Evolutionary conservation across 2,888 invertebrate species (phyloP).

Genomic region (Pedicia rivosa): DNA sequence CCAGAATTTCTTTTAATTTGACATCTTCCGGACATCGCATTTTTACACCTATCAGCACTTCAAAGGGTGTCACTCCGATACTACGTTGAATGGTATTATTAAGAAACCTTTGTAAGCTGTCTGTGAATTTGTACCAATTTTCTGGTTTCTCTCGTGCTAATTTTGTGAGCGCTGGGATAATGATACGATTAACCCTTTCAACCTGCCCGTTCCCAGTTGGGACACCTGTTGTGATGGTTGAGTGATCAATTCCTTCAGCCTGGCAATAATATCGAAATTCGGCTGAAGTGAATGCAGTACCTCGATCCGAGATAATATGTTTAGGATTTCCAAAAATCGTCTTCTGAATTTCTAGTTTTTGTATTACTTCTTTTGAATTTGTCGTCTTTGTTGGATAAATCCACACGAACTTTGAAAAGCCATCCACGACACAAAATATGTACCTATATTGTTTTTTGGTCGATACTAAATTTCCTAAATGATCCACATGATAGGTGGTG

Average conservation of each 20-base stretch:
- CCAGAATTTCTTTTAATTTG: neutral
- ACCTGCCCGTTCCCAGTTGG: slow-evolving; percentile 23
- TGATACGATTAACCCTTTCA: slow-evolving; percentile 18
- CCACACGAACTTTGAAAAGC: neutral
- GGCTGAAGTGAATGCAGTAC: slow-evolving; percentile 21
- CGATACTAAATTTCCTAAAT: slow-evolving; percentile 17
- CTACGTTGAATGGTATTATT: slow-evolving; percentile 12
- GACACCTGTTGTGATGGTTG: slow-evolving; percentile 15
- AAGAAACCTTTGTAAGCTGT: slow-evolving; percentile 14
- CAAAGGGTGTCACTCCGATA: slow-evolving; percentile 8
- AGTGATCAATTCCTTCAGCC: slow-evolving; percentile 18
- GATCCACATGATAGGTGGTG: slow-evolving; percentile 19
- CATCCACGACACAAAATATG: slow-evolving; percentile 7
- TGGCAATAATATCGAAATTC: slow-evolving; percentile 21
- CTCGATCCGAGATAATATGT: slow-evolving; percentile 19
- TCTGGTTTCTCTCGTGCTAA: slow-evolving; percentile 17
- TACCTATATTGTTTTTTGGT: slow-evolving; percentile 16
- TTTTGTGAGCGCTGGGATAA: slow-evolving; percentile 21
- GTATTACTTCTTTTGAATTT: slow-evolving; percentile 16
- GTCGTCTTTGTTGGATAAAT: slow-evolving; percentile 11
- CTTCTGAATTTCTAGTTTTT: slow-evolving; percentile 16
- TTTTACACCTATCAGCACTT: slow-evolving; percentile 6
- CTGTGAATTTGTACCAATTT: slow-evolving; percentile 17
- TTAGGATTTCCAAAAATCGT: slow-evolving; percentile 21
- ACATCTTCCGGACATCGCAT: slow-evolving; percentile 1